These are phyloP conservation scores for Cryptomyrus ogoouensis DNA, from an alignment of 2,113 vertebrate genomes.

Conservation along the genomic window DNA sequence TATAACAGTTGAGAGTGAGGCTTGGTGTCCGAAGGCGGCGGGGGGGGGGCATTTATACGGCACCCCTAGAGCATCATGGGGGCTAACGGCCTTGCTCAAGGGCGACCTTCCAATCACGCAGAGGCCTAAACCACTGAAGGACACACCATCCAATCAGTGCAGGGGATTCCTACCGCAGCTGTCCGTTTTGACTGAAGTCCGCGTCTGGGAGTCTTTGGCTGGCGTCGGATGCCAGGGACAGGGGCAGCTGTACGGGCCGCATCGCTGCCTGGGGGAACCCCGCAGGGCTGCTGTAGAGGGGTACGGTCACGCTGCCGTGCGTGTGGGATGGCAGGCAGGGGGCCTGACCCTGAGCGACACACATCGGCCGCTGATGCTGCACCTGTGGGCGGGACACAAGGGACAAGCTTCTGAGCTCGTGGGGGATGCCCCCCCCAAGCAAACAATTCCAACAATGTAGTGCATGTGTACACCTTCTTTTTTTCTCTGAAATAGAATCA, in stretches of 20 bases:
- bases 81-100: background rate
- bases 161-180: slow-evolving; percentile 50
- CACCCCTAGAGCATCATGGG: background rate
- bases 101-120: background rate
- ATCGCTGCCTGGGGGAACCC: slow-evolving; percentile 63
- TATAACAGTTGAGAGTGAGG: background rate
- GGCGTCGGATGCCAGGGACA: slow-evolving; percentile 38
- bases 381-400: background rate
- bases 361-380: slow-evolving; percentile 46
- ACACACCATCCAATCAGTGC: background rate
- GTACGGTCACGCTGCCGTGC: slow-evolving; percentile 56
- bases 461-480: background rate
- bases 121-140: background rate
- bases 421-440: background rate
- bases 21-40: background rate
- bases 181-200: slow-evolving; percentile 63
- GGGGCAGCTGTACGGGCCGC: slow-evolving; percentile 37
- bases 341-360: slow-evolving; percentile 49
- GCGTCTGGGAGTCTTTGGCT: slow-evolving; percentile 56
- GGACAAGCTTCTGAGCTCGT: background rate
- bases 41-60: background rate
- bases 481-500: background rate
- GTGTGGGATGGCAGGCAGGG: slow-evolving; percentile 56
- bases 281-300: slow-evolving; percentile 69
- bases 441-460: background rate